Percentiles rank a stretch among this genome's conserved stretches.
These are phyloP conservation scores for Perizoma flavofasciatum DNA, from an alignment of 2,888 invertebrate genomes.

Conservation along the genomic window DNA sequence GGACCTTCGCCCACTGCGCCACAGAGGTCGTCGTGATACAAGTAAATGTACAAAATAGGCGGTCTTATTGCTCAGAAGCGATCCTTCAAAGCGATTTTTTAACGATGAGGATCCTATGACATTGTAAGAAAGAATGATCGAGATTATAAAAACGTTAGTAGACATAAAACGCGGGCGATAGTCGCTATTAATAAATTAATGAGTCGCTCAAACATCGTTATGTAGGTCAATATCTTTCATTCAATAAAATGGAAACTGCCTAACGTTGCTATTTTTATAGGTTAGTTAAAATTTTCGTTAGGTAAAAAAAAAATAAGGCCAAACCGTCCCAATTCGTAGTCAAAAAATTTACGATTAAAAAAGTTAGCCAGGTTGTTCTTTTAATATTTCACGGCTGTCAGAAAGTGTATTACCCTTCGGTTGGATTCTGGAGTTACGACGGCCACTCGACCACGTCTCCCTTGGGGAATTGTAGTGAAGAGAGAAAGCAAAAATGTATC, in stretches of 20 bases:
- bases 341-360: conserved; percentile 29
- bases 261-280: background rate
- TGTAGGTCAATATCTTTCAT: conserved; percentile 30
- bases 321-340: conserved; percentile 15
- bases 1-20: too few species aligned
- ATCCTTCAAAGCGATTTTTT: too few species aligned
- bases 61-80: too few species aligned
- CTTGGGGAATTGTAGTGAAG: conserved; percentile 11
- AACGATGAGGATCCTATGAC: too few species aligned
- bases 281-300: conserved; percentile 4
- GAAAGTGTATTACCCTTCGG: conserved; percentile 29
- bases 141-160: too few species aligned
- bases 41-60: too few species aligned
- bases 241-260: conserved; percentile 15
- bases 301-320: background rate
- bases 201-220: conserved; percentile 15
- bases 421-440: conserved; percentile 22
- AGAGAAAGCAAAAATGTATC: conserved; percentile 8
- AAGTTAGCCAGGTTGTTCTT: conserved; percentile 32
- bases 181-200: conserved; percentile 23
- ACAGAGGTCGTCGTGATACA: too few species aligned
- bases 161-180: conserved; percentile 1
- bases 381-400: conserved; percentile 37
- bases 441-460: conserved; percentile 16
- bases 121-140: too few species aligned